Evolutionary conservation across 2,797 vertebrate species (phyloP).

Genomic region (Oreonectes daqikongensis): DNA sequence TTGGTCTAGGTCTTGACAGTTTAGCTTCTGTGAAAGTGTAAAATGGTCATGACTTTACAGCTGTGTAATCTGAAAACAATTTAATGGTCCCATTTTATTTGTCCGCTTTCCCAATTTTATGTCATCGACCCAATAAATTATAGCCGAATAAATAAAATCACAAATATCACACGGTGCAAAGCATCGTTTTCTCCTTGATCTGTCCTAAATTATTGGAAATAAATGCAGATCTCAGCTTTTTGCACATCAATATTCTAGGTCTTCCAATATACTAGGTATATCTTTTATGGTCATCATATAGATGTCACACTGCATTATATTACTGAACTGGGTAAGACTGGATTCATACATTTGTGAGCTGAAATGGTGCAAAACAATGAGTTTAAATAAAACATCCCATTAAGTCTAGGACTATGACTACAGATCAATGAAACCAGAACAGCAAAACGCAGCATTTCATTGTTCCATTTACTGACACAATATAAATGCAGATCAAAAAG

Average conservation of each 20-base stretch:
- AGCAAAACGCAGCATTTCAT: not conserved
- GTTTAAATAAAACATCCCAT: conserved; percentile 15
- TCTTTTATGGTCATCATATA: conserved; percentile 3
- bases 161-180: not conserved
- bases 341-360: not conserved
- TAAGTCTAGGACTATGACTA: not conserved
- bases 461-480: not conserved
- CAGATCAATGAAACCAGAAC: not conserved
- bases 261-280: not conserved
- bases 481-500: not conserved
- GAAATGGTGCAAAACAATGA: not conserved
- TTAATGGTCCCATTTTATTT: conserved; percentile 11
- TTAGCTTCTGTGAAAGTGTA: not conserved
- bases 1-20: not conserved
- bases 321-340: not conserved
- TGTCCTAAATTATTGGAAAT: not conserved
- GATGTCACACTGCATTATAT: conserved; percentile 1
- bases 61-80: conserved; percentile 19
- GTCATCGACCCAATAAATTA: not conserved
- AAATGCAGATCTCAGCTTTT: conserved; percentile 2
- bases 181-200: conserved; percentile 2
- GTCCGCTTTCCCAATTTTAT: conserved; percentile 1
- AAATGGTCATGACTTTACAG: not conserved
- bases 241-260: not conserved
- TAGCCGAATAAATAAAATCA: conserved; percentile 25